Evolutionary conservation across 2,888 invertebrate species (phyloP).

Genomic region (Atethmia centrago): DNA sequence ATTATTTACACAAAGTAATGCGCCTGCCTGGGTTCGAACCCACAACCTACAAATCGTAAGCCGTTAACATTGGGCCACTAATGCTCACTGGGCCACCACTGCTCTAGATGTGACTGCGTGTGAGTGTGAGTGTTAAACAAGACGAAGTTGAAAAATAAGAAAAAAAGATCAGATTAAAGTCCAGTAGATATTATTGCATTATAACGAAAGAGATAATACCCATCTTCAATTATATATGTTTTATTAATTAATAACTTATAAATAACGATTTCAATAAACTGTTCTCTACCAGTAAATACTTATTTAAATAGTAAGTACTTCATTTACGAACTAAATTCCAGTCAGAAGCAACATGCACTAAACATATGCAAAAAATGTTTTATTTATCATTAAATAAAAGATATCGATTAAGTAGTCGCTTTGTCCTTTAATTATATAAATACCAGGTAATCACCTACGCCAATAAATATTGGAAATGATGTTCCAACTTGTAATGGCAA

Average conservation of each 20-base stretch:
- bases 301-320: not conserved
- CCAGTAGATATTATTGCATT: not conserved
- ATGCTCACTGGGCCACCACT: too few relatives aligned
- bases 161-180: not conserved
- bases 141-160: not conserved
- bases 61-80: too few relatives aligned
- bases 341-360: not conserved
- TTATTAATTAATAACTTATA: not conserved
- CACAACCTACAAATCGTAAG: too few relatives aligned
- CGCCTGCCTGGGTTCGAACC: too few relatives aligned
- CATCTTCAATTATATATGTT: not conserved
- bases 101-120: too few relatives aligned
- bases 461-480: not conserved
- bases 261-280: not conserved
- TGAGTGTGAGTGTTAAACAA: not conserved
- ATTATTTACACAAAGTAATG: too few relatives aligned
- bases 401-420: not conserved
- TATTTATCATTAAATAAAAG: conserved; percentile 11
- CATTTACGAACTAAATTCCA: not conserved
- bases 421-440: not conserved
- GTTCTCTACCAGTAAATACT: not conserved
- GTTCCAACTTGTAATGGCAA: not conserved
- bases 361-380: conserved; percentile 11
- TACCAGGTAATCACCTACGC: not conserved
- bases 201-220: not conserved